Evolutionary conservation across 92 coral and sea anemone genomes (phyloP).

Genomic region (Bergia puertoricense): DNA sequence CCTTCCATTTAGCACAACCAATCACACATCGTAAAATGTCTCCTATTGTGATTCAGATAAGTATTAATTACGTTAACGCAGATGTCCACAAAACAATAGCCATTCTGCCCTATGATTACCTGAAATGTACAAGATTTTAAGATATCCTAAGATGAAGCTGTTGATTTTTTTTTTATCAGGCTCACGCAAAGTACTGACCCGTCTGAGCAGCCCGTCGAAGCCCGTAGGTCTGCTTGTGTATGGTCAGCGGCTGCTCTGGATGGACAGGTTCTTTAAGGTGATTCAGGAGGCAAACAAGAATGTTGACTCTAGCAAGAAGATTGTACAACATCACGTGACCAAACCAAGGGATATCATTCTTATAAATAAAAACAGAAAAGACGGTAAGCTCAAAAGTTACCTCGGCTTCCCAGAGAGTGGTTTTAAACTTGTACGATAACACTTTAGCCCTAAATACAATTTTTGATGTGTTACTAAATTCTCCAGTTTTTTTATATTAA

Average conservation of each 20-base stretch:
- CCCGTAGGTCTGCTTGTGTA: constrained; percentile 24
- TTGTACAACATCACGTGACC: background rate
- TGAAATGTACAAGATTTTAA: background rate
- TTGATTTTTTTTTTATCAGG: background rate
- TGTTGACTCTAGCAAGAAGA: constrained; percentile 5
- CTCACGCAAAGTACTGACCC: constrained; percentile 13
- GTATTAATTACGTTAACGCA: too few species aligned
- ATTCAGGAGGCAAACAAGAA: constrained; percentile 15
- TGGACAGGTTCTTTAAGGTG: constrained; percentile 35
- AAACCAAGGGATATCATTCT: constrained; percentile 29
- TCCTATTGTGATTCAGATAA: too few species aligned
- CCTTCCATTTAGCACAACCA: too few species aligned
- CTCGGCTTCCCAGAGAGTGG: background rate
- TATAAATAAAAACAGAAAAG: background rate
- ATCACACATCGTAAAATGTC: too few species aligned
- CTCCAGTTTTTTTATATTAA: too few species aligned
- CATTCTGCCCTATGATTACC: too few species aligned
- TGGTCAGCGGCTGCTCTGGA: constrained; percentile 19
- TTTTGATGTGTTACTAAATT: background rate
- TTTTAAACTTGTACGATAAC: background rate
- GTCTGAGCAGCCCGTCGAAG: constrained; percentile 16
- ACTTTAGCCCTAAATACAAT: background rate
- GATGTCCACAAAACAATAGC: too few species aligned
- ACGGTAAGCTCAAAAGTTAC: background rate
- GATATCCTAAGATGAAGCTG: too few species aligned